Base-by-base conservation (phyloP, 92 coral and sea anemone species). In the Epizoanthus rinbou region DNA sequence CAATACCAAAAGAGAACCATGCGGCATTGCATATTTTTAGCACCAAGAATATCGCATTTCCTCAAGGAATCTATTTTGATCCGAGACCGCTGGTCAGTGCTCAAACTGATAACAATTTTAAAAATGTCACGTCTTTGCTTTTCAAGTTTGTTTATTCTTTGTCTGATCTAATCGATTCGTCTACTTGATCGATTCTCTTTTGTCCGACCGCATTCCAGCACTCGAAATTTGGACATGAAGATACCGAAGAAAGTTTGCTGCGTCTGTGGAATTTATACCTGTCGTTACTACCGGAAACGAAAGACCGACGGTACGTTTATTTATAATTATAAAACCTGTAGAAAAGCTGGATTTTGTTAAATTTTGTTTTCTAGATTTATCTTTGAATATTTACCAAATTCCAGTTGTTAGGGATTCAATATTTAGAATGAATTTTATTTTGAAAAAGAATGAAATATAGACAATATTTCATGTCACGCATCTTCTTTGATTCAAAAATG, bases 81-180 rank as follows among this genome's bases (percentile, higher is more conserved):
- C 25, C 8, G 82, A 41, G 70, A 60, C 71, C 64, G 68, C 69
- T 43, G 41, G 17, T 25, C 52, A 59, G 59, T 21, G n/a, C 19
- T 17, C 58, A 60, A 59, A 78, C n/a, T n/a, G n/a, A n/a, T n/a
- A n/a, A n/a, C n/a, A n/a, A n/a, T n/a, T n/a, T n/a, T n/a, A n/a
- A n/a, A n/a, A 28, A 35, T 78, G 82, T 78, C 82, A 78, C 57
- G 43, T 62, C 82, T 33, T 78, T 78, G 41, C 54, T 59, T 59
- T 78, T 60, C 69, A 78, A 78, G 82, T 78, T 78, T 62, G 82
- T 78, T 78, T 78, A 57, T 56, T 7, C 22, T 76, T 59, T 14
- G 69, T 60, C 64, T 64, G 53, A 54, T 23, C 15, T 64, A 74
- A 54, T 23, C 15, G 64, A 19, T 7, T 76, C 43, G 57, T 43